Base-by-base conservation (phyloP, 1,140 invertebrate genomes). In the Choristoneura fumiferana region DNA sequence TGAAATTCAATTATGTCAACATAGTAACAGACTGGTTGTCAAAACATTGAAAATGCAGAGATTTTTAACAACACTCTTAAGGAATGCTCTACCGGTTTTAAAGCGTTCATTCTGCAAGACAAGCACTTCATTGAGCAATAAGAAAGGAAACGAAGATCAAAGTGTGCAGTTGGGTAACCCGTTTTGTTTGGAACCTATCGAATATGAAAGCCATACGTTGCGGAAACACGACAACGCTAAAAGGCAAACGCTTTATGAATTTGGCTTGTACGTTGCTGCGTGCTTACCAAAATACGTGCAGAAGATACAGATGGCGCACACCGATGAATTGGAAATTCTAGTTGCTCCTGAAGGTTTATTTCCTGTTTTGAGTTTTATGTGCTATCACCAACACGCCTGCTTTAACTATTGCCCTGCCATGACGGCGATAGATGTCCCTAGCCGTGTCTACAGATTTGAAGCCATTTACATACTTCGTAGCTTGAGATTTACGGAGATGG, bases 271-370 rank as follows among this genome's bases (percentile, higher is more conserved):
- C 39, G 81, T 80, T 0, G 85, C 79, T 8, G 94, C 97, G 65
- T 98, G 96, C 86, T 68, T 99, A 64, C 97, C 97, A 0, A 98
- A 97, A 84, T 99, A 93, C 84, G 94, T 99, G 1, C 96, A 99
- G 85, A 95, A 96, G 85, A 94, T 97, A 10, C 95, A 96, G 76
- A 82, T 98, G 57, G 94, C 94, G 13, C 90, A 92, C 58, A 93
- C 92, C 0, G 94, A 97, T 89, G 96, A 98, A 81, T 87, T 97
- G 43, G 98, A 99, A 83, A 89, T 99, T 29, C 84, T 98, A 0
- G 95, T 99, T 70, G 93, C 93, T 43, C 98, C 98, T 0, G 96
- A 98, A 57, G 98, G 98, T 10, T 90, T 99, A 52, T 76, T 98
- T 13, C 97, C 96, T 4, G 96, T 97, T 1, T 74, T 98, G 9